Evolutionary conservation across 2,113 vertebrate genomes (phyloP).

Genomic region (Alligator sinensis): DNA sequence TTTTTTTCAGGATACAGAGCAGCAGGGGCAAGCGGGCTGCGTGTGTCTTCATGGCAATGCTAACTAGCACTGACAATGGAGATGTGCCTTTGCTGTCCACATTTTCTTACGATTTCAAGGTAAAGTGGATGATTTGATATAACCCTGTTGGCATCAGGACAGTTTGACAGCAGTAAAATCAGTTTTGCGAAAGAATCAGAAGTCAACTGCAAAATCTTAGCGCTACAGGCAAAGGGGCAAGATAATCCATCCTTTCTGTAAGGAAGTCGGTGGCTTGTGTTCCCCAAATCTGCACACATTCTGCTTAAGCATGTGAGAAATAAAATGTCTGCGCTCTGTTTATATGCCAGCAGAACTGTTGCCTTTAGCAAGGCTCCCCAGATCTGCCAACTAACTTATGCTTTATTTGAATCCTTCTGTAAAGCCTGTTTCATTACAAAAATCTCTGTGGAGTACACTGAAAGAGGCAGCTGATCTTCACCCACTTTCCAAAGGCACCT

Average conservation of each 20-base stretch:
- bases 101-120: not conserved
- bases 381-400: not conserved
- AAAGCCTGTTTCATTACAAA: not conserved
- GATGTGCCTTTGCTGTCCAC: not conserved
- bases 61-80: too few relatives aligned
- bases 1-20: too few relatives aligned
- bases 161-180: not conserved
- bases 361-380: not conserved
- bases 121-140: not conserved
- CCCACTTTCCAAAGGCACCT: not conserved
- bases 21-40: too few relatives aligned
- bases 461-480: not conserved
- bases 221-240: not conserved
- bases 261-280: not conserved
- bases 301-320: not conserved
- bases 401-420: not conserved
- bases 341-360: not conserved
- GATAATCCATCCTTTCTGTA: not conserved
- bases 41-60: too few relatives aligned
- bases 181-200: too few relatives aligned
- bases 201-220: not conserved
- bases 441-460: not conserved
- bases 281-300: not conserved
- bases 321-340: not conserved
- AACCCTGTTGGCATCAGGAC: not conserved